Evolutionary conservation across 2,797 vertebrate genomes (phyloP), one percentile per base, ranked within the genome.

Genomic region (Toxotes lorentzi): DNA sequence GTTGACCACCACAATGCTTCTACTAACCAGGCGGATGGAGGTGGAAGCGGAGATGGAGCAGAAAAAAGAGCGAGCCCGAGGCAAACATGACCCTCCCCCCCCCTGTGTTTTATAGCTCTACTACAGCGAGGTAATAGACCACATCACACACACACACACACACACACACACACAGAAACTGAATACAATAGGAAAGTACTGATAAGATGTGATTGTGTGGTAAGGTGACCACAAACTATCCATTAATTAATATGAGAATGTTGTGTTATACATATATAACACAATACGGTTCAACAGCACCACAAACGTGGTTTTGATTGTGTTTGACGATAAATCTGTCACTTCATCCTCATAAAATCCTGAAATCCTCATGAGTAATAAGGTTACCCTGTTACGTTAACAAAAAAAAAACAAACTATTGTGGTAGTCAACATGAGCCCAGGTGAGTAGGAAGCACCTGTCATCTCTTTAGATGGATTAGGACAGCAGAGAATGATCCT

Each of bases 381-480:
- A 41, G 11, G 14, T 13, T 7, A 7, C 1, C 30, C 9, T 32
- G 3, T 45, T 48, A 4, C 17, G 2, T 54, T 21, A 4, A 19
- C 4, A 21, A 30, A 32, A 12, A 21, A 23, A 41, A 30, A 34
- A 35, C 2, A 30, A 30, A 30, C 27, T 30, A 30, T 1, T 30
- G 13, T 45, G 35, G 7, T 63, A 1, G 53, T 69, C 23, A 63
- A 3, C 21, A 27, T 17, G 54, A 5, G 73, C 6, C 19, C 61
- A 83, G 74, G 74, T 71, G 23, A 78, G 41, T n/a, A 78, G 70
- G 78, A 78, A 78, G 69, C 59, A 10, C 47, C 50, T 73, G 63
- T 81, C 73, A 65, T 51, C 58, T 61, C 43, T 27, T 21, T 34
- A 53, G 57, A 64, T 50, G 45, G 41, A 50, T 34, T 64, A 47